Percentiles rank a stretch among this genome's conserved stretches.
These are phyloP conservation scores for Heliothis peltigera DNA, from an alignment of 2,888 invertebrate genomes.

Conservation along the genomic window DNA sequence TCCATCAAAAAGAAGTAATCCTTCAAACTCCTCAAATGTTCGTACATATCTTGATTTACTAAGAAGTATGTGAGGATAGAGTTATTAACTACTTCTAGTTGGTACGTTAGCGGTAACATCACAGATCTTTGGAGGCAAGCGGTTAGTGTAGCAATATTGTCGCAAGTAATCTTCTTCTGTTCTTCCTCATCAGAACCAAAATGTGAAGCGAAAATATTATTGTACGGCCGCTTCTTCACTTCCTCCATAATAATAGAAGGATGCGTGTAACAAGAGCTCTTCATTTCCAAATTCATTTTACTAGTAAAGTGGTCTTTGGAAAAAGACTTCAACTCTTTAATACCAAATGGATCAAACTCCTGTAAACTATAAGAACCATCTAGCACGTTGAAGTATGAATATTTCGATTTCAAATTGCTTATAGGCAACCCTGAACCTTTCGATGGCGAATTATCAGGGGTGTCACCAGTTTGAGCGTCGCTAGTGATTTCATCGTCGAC, in stretches of 20 bases:
- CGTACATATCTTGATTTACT: slow-evolving; percentile 91
- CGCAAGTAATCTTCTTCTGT: slow-evolving; percentile 73
- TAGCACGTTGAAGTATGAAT: slow-evolving; percentile 83
- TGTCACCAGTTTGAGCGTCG: slow-evolving; percentile 65
- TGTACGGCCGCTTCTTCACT: slow-evolving; percentile 82
- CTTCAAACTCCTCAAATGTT: slow-evolving; percentile 93
- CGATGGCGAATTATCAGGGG: slow-evolving; percentile 72
- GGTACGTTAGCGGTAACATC: slow-evolving; percentile 91
- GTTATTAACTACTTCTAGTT: slow-evolving; percentile 92
- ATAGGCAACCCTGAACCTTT: slow-evolving; percentile 63
- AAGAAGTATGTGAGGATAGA: slow-evolving; percentile 93
- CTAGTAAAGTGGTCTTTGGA: slow-evolving; percentile 74
- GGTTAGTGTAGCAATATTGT: slow-evolving; percentile 87
- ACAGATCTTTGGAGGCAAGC: slow-evolving; percentile 92
- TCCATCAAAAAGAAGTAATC: slow-evolving; percentile 95
- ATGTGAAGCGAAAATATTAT: slow-evolving; percentile 80
- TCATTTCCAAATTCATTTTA: slow-evolving; percentile 74
- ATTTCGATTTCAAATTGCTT: slow-evolving; percentile 60
- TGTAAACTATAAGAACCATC: slow-evolving; percentile 86
- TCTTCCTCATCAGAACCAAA: slow-evolving; percentile 71
- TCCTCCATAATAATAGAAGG: slow-evolving; percentile 82
- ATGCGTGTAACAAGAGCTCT: slow-evolving; percentile 78
- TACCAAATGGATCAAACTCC: slow-evolving; percentile 84
- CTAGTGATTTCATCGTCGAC: slow-evolving; percentile 77
- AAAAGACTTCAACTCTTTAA: slow-evolving; percentile 74